Evolutionary conservation across 2,888 invertebrate species (phyloP).

Genomic region (Parochlus steinenii): DNA sequence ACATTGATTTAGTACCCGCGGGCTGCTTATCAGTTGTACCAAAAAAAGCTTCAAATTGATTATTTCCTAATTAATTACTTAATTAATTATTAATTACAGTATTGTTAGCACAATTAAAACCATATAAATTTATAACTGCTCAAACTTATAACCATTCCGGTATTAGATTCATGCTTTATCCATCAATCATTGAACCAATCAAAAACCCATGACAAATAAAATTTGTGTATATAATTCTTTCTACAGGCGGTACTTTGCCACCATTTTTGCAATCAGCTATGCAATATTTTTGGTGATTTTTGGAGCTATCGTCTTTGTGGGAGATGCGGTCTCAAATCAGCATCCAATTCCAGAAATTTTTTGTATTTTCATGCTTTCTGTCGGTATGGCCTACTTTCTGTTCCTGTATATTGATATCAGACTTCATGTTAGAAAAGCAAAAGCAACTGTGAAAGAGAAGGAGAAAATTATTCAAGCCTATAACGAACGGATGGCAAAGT

Average conservation of each 20-base stretch:
- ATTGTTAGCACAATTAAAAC: too few relatives aligned
- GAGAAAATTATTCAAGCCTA: constrained; percentile 27
- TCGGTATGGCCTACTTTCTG: constrained; percentile 43
- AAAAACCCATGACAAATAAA: too few relatives aligned
- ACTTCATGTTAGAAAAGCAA: constrained; percentile 35
- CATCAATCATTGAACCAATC: too few relatives aligned
- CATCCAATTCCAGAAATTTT: constrained; percentile 37
- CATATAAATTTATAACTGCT: too few relatives aligned
- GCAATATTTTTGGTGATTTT: constrained; percentile 48
- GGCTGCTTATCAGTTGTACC: constrained; percentile 11
- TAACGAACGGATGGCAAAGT: constrained; percentile 29
- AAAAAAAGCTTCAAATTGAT: too few relatives aligned
- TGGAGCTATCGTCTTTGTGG: constrained; percentile 45
- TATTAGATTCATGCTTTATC: too few relatives aligned
- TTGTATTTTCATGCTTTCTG: constrained; percentile 37
- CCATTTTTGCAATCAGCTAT: constrained; percentile 48
- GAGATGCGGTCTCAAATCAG: constrained; percentile 36
- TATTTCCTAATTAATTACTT: too few relatives aligned
- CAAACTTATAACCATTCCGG: too few relatives aligned
- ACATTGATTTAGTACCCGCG: too few relatives aligned
- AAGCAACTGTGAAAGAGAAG: constrained; percentile 32
- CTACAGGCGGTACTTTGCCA: constrained; percentile 41
- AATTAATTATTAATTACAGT: too few relatives aligned
- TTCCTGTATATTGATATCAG: constrained; percentile 45
- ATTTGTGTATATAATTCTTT: too few relatives aligned